These are phyloP conservation scores for Champsocephalus gunnari DNA, from an alignment of 2,797 vertebrate species.

Conservation along the genomic window DNA sequence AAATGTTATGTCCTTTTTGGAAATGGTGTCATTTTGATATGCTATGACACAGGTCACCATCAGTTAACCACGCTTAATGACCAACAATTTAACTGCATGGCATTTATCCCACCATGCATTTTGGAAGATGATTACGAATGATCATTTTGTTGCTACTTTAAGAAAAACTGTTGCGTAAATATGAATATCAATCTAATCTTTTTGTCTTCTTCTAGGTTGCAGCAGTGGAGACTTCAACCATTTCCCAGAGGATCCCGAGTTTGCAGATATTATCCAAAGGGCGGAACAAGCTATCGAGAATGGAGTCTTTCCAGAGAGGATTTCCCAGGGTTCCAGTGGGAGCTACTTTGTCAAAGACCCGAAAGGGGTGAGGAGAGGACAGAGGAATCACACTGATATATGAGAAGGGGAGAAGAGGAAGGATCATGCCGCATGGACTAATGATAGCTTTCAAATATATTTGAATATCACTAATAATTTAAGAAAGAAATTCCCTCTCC, in stretches of 20 bases:
- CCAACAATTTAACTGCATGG: not conserved
- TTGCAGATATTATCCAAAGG: slow-evolving; percentile 90
- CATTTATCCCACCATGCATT: not conserved
- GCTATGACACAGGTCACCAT: not conserved
- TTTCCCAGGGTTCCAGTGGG: slow-evolving; percentile 97
- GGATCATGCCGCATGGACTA: no score
- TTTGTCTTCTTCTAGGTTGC: slow-evolving; percentile 65
- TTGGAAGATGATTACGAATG: not conserved
- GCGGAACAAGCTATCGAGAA: slow-evolving; percentile 93
- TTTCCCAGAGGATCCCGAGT: slow-evolving; percentile 93
- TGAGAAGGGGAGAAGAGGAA: no score
- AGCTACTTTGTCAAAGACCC: slow-evolving; percentile 98
- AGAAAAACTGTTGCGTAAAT: not conserved
- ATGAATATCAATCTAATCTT: not conserved
- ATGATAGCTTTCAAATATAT: no score
- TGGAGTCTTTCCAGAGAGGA: slow-evolving; percentile 94
- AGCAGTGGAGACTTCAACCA: slow-evolving; percentile 88
- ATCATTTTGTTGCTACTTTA: no score
- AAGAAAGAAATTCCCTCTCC: no score
- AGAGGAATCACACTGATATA: not conserved
- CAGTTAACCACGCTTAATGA: not conserved
- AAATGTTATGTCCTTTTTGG: not conserved
- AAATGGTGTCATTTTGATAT: not conserved
- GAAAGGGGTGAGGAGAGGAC: slow-evolving; percentile 88
- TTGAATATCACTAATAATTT: no score